Base-by-base conservation (phyloP, 2,797 vertebrate genomes). In the Toxotes lorentzi region DNA sequence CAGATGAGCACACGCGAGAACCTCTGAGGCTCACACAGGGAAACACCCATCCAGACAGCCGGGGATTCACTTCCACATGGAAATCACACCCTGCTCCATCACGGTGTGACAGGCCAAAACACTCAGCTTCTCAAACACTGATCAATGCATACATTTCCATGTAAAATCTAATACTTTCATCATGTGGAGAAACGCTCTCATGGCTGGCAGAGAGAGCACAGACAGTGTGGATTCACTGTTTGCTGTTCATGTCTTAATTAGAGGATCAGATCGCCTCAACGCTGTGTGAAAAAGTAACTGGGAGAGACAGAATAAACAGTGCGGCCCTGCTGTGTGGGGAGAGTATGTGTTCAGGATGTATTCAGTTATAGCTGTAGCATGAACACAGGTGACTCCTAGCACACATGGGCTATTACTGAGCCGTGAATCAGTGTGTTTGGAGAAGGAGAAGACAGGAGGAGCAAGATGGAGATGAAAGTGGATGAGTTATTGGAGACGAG, bases 41-140 rank as follows among this genome's bases (percentile, higher is more conserved):
- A 73, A 84, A 80, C 79, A 78, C 32, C 43, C 77, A 54, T 60
- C 32, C 72, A 69, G 72, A 58, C 60, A 68, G 69, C 27, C 27
- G 27, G 27, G 4, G 58, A 66, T 57, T 82, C 65, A 77, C 50
- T 71, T 83, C 75, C 74, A 81, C 84, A 78, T 75, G 77, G 68
- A 84, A 76, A 73, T 59, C 70, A 68, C 65, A 58, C 53, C 70
- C 27, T 2, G 9, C 68, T 79, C 30, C 76, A 72, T 62, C 76
- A 64, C 40, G 24, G 35, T 73, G 68, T 70, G 72, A 74, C 41
- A 58, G 32, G 73, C 48, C 63, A 83, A 79, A 60, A 63, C 38
- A 82, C 58, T 66, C 48, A 75, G 14, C 64, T 60, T 56, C 59
- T 56, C 59, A 35, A 32, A 70, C 71, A 59, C 59, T 61, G 51